Conservation (phyloP, 2,888 invertebrate genomes). For the Cephus nigrinus region DNA sequence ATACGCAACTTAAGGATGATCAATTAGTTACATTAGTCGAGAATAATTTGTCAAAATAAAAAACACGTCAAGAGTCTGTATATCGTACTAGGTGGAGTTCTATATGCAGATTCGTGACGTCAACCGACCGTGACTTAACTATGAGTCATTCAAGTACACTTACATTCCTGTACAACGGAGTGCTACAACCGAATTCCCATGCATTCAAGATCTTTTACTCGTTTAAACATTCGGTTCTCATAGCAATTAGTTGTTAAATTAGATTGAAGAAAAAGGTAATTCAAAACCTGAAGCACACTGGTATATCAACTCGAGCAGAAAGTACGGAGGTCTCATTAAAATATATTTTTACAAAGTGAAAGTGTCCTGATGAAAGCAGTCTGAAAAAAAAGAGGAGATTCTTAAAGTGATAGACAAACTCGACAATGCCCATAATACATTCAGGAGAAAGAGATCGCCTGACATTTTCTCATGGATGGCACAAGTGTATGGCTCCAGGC, state of each 20-base stretch:
- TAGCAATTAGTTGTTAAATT: not conserved
- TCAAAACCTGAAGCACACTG: not conserved
- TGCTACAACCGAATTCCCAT: not conserved
- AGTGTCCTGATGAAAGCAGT: constrained; percentile 93
- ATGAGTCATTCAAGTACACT: not conserved
- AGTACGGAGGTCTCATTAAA: constrained; percentile 56
- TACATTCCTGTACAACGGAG: not conserved
- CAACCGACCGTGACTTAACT: not conserved
- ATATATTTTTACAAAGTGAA: constrained; percentile 84
- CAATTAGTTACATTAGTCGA: not conserved
- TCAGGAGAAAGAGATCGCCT: not conserved
- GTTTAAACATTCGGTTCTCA: not conserved
- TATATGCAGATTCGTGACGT: not conserved
- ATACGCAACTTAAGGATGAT: not conserved
- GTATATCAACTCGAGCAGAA: not conserved
- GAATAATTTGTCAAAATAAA: not conserved
- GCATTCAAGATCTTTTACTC: not conserved
- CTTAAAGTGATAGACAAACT: not conserved
- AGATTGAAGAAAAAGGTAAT: not conserved
- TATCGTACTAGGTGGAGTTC: not conserved
- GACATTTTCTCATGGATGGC: not conserved
- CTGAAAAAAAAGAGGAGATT: constrained; percentile 64
- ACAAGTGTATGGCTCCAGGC: not conserved
- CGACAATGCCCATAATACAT: not conserved
- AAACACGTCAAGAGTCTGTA: not conserved